phyloP scores from a whole-genome alignment of 2,888 invertebrate species.

The Scelioninae gen. 1 region DNA sequence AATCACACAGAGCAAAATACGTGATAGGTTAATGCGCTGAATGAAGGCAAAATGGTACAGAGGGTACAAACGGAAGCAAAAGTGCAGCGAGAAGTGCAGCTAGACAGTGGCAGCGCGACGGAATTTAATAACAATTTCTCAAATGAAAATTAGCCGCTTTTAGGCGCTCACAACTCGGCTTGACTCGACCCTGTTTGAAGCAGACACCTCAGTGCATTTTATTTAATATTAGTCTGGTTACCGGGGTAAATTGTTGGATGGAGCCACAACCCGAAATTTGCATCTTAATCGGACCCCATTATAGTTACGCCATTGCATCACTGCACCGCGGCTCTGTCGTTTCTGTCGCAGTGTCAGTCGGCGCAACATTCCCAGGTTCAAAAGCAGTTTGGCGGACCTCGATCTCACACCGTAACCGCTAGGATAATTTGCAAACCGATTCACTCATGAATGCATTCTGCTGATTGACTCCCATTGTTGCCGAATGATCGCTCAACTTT shows the following conservation, averaged over 20 bases:
- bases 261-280: conserved; percentile 79
- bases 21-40: conserved; percentile 40
- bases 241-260: conserved; percentile 81
- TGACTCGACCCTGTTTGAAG: conserved; percentile 29
- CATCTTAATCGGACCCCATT: conserved; percentile 83
- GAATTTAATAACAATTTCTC: conserved; percentile 80
- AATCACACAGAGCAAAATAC: conserved; percentile 26
- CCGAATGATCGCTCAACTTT: conserved; percentile 80
- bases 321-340: conserved; percentile 74
- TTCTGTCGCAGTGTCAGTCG: conserved; percentile 55
- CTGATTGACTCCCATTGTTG: conserved; percentile 83
- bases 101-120: conserved; percentile 33
- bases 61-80: conserved; percentile 44
- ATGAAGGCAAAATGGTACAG: conserved; percentile 25
- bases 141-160: conserved; percentile 79
- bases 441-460: conserved; percentile 79
- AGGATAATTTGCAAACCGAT: conserved; percentile 81
- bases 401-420: conserved; percentile 69
- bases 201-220: conserved; percentile 76
- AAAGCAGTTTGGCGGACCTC: conserved; percentile 71
- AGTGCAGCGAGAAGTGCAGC: conserved; percentile 2
- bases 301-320: too few relatives aligned
- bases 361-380: conserved; percentile 69
- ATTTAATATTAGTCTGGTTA: conserved; percentile 82
- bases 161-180: conserved; percentile 63